Evolutionary conservation across 2,113 vertebrate species (phyloP).

Genomic region (Sturnus vulgaris): DNA sequence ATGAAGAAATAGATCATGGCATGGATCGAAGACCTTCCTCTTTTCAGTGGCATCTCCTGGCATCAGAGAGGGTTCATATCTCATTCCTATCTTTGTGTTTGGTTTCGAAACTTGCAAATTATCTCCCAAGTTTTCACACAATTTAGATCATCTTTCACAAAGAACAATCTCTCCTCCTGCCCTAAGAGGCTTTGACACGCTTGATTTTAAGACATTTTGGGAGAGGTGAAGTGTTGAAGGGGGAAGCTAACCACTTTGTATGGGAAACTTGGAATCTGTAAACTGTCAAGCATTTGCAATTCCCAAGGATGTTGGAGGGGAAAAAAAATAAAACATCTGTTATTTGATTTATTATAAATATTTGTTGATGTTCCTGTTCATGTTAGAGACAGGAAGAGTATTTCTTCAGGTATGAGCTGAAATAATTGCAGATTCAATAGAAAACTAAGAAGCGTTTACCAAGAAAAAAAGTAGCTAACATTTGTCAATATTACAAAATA

Average conservation of each 20-base stretch:
- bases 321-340: no score
- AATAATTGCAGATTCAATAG: not conserved
- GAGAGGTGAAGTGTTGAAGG: not conserved
- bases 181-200: not conserved
- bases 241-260: not conserved
- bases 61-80: not conserved
- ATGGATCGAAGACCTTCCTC: not conserved
- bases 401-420: not conserved
- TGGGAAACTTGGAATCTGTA: not conserved
- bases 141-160: not conserved
- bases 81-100: accelerated
- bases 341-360: not conserved
- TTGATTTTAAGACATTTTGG: not conserved
- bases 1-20: not conserved
- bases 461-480: not conserved
- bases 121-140: accelerated
- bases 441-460: not conserved
- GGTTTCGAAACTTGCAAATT: not conserved
- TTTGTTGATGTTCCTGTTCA: not conserved
- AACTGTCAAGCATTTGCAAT: not conserved
- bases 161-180: not conserved
- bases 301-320: not conserved
- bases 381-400: not conserved
- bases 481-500: not conserved
- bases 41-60: not conserved